phyloP scores from a whole-genome alignment of 2,797 vertebrate genomes.

The Manis pentadactyla region DNA sequence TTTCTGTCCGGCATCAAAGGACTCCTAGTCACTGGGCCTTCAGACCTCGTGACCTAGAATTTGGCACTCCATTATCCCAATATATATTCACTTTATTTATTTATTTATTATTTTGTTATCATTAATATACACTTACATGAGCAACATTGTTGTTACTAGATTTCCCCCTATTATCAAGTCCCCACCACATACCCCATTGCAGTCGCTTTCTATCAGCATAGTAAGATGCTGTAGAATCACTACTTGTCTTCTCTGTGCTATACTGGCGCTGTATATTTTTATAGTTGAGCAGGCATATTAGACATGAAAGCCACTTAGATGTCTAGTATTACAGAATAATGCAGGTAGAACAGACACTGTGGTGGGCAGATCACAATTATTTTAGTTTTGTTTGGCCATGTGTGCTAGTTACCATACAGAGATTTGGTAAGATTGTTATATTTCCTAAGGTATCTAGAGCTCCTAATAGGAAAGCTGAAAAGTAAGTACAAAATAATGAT shows the following conservation, averaged over 20 bases:
- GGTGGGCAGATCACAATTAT: not conserved
- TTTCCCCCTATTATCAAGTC: too few species aligned
- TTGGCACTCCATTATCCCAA: too few species aligned
- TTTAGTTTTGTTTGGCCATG: slow-evolving; percentile 28
- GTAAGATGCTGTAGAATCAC: too few species aligned
- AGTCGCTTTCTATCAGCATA: too few species aligned
- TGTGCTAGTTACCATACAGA: not conserved
- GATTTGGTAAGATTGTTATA: not conserved
- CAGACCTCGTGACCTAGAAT: not conserved
- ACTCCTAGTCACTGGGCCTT: not conserved
- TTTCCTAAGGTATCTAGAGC: slow-evolving; percentile 29
- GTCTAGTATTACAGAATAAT: not conserved
- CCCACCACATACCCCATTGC: too few species aligned
- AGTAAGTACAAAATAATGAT: not conserved
- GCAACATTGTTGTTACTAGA: too few species aligned
- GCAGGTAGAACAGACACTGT: not conserved
- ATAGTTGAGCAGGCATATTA: not conserved
- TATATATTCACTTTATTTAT: too few species aligned
- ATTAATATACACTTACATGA: too few species aligned
- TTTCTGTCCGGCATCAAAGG: slow-evolving; percentile 17
- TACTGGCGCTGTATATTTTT: not conserved
- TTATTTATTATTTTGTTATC: too few species aligned
- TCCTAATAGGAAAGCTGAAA: slow-evolving; percentile 27
- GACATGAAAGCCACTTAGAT: not conserved
- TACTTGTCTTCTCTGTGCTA: too few species aligned